Evolutionary conservation across 1,140 invertebrate genomes (phyloP).

Genomic region (Dreissena rostriformis): DNA sequence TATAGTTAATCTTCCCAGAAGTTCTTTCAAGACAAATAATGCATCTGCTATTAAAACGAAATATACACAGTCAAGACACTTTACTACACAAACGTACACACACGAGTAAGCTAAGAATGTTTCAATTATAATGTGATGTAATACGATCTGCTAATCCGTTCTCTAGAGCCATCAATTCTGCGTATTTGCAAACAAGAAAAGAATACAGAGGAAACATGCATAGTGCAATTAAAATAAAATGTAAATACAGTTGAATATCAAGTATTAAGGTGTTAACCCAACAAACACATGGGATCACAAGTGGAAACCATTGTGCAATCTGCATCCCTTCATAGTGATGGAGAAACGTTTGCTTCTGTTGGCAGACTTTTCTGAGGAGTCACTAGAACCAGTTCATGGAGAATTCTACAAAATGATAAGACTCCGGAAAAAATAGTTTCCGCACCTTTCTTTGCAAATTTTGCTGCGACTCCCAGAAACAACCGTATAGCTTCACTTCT

Average conservation of each 20-base stretch:
- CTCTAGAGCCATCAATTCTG: background rate
- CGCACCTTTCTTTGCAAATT: no score
- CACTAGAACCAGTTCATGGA: no score
- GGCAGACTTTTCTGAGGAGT: no score
- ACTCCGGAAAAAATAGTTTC: no score
- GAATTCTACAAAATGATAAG: no score
- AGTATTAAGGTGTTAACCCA: background rate
- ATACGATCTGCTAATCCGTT: background rate
- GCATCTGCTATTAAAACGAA: no score
- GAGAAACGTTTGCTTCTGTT: background rate
- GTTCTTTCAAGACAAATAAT: no score
- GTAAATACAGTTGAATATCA: background rate
- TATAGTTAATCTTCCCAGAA: no score
- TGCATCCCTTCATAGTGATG: background rate
- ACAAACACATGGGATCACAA: background rate
- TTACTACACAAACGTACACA: background rate
- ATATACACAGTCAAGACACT: background rate
- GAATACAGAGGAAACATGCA: background rate
- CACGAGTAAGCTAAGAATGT: background rate
- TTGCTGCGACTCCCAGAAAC: no score
- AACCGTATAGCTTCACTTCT: no score
- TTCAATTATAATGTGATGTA: background rate
- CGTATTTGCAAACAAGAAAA: background rate
- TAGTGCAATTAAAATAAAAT: background rate
- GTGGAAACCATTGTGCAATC: no score